Conservation (phyloP, 2,113 vertebrate genomes). For the Nettapus auritus region DNA sequence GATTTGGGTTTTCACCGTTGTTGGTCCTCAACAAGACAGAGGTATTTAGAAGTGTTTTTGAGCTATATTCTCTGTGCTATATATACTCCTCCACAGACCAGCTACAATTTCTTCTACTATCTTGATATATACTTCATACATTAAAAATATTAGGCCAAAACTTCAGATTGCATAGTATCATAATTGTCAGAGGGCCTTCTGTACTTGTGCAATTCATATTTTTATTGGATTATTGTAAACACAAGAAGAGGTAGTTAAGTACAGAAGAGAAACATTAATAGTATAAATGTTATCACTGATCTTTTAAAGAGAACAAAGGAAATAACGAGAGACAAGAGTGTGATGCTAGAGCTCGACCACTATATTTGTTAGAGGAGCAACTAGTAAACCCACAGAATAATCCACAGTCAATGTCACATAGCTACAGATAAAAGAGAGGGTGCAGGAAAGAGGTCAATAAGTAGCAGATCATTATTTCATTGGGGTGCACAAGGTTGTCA, state of each 20-base stretch:
- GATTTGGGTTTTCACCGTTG: not conserved
- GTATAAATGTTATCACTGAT: not conserved
- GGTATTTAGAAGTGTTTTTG: not conserved
- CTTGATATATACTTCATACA: not conserved
- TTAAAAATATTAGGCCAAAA: not conserved
- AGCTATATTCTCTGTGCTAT: not conserved
- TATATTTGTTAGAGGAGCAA: not conserved
- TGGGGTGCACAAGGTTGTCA: not conserved
- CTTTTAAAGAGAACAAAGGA: not conserved
- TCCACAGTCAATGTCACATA: not conserved
- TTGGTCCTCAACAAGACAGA: not conserved
- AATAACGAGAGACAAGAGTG: not conserved
- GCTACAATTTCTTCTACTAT: not conserved
- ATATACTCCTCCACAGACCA: not conserved
- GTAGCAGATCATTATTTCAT: not conserved
- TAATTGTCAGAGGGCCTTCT: not conserved
- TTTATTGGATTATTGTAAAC: not conserved
- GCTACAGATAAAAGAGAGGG: not conserved
- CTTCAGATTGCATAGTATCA: not conserved
- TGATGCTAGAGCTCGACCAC: not conserved
- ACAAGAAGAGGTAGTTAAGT: not conserved
- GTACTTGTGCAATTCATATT: not conserved
- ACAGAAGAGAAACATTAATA: not conserved
- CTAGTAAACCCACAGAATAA: not conserved
- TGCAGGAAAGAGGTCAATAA: not conserved